These are phyloP conservation scores for Saiga tatarica DNA, from an alignment of 2,113 vertebrate species.

Conservation along the genomic window DNA sequence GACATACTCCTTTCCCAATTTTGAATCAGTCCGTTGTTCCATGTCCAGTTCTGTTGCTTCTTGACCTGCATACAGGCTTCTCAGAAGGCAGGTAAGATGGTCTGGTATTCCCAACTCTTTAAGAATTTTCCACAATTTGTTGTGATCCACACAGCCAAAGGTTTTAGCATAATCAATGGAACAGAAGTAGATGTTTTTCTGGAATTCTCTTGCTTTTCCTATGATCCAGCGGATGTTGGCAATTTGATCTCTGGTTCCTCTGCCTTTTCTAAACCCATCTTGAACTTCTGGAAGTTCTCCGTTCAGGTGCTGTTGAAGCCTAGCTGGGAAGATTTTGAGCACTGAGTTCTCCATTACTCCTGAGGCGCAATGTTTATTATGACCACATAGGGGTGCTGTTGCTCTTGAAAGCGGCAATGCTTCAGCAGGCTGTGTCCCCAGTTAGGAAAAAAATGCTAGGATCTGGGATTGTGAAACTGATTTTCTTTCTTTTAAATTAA, in stretches of 20 bases:
- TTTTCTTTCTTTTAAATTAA: conserved; percentile 56
- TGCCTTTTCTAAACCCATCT: neutral
- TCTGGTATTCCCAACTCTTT: neutral
- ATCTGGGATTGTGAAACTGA: neutral
- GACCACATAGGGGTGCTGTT: conserved; percentile 66
- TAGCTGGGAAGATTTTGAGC: neutral
- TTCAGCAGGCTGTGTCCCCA: neutral
- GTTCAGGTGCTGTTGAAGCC: neutral
- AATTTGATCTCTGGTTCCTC: neutral
- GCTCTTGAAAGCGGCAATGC: neutral
- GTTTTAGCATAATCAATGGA: neutral
- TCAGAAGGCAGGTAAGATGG: neutral
- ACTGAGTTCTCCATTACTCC: neutral
- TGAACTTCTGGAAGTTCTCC: neutral
- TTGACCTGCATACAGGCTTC: neutral
- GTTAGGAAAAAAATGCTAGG: neutral
- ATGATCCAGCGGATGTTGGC: neutral
- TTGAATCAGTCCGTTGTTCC: neutral
- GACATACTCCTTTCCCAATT: neutral
- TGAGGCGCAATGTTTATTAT: neutral
- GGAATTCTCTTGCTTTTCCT: neutral
- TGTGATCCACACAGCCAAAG: neutral
- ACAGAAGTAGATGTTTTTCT: neutral
- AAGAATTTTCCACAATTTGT: neutral
- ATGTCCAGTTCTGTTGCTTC: neutral